phyloP scores from a whole-genome alignment of 2,113 vertebrate genomes.

The Steatornis caripensis region DNA sequence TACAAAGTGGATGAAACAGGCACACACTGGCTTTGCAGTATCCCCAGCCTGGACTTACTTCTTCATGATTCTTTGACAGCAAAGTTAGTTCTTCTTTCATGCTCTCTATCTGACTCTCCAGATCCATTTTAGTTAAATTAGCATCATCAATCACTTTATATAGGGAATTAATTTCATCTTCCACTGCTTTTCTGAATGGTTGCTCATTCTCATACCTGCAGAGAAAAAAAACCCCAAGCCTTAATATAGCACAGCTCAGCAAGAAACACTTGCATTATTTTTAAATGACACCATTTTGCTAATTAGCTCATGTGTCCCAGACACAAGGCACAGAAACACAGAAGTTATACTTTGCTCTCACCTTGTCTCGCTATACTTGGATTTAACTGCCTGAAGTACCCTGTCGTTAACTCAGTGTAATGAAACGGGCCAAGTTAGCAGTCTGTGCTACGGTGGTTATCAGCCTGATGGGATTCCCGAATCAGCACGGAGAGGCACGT shows the following conservation, averaged over 20 bases:
- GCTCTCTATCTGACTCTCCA: conserved; percentile 86
- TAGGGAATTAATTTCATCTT: conserved; percentile 91
- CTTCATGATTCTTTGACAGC: conserved; percentile 84
- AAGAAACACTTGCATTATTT: background rate
- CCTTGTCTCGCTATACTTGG: background rate
- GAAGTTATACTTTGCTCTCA: background rate
- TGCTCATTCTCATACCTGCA: conserved; percentile 90
- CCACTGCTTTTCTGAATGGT: conserved; percentile 85
- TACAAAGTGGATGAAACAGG: background rate
- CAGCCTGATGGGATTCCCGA: background rate
- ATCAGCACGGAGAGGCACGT: fast-evolving
- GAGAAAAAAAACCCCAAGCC: background rate
- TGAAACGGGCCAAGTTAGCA: background rate
- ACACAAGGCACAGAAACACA: background rate
- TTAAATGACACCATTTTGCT: background rate
- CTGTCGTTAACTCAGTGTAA: background rate
- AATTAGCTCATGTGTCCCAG: background rate
- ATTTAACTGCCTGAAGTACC: background rate
- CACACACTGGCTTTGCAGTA: background rate
- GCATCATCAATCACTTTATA: conserved; percentile 93
- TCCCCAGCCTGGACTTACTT: conserved; percentile 70
- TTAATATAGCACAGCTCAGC: background rate
- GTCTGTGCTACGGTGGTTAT: fast-evolving
- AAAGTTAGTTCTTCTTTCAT: conserved; percentile 83
- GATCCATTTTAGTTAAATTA: conserved; percentile 82